Evolutionary conservation across 2,797 vertebrate genomes (phyloP).

Genomic region (Takifugu ocellatus): DNA sequence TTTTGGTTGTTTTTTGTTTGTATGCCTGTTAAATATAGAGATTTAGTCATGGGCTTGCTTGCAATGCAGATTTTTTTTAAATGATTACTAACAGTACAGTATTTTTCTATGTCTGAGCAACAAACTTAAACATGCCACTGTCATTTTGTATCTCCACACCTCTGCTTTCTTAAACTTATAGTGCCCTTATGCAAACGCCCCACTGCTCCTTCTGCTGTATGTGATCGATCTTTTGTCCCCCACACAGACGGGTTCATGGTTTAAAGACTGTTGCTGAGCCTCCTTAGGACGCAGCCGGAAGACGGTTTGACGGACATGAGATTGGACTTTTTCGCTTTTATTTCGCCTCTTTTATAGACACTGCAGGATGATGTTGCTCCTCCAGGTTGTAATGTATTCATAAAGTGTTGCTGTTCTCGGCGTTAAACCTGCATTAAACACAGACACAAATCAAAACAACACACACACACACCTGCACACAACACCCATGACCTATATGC

Average conservation of each 20-base stretch:
- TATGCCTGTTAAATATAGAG: slow-evolving; percentile 47
- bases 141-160: slow-evolving; percentile 63
- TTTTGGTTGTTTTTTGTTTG: slow-evolving; percentile 50
- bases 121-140: slow-evolving; percentile 58
- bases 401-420: slow-evolving; percentile 43
- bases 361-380: background rate
- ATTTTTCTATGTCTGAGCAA: slow-evolving; percentile 68
- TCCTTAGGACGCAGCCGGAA: slow-evolving; percentile 17
- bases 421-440: slow-evolving; percentile 39
- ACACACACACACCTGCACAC: background rate
- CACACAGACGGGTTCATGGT: slow-evolving; percentile 28
- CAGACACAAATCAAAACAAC: slow-evolving; percentile 42
- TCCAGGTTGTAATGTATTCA: slow-evolving; percentile 51
- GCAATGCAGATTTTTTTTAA: slow-evolving; percentile 50
- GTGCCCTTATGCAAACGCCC: slow-evolving; percentile 73
- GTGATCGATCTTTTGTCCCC: slow-evolving; percentile 33
- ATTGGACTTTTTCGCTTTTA: slow-evolving; percentile 33
- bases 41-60: slow-evolving; percentile 59
- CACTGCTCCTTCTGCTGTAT: slow-evolving; percentile 58
- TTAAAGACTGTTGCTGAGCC: slow-evolving; percentile 44
- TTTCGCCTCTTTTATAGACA: slow-evolving; percentile 31
- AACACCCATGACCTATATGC: slow-evolving; percentile 70
- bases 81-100: slow-evolving; percentile 58
- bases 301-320: slow-evolving; percentile 10
- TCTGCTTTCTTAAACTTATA: slow-evolving; percentile 62